phyloP scores from a whole-genome alignment of 2,797 vertebrate genomes.

The Arctocebus calabarensis region DNA sequence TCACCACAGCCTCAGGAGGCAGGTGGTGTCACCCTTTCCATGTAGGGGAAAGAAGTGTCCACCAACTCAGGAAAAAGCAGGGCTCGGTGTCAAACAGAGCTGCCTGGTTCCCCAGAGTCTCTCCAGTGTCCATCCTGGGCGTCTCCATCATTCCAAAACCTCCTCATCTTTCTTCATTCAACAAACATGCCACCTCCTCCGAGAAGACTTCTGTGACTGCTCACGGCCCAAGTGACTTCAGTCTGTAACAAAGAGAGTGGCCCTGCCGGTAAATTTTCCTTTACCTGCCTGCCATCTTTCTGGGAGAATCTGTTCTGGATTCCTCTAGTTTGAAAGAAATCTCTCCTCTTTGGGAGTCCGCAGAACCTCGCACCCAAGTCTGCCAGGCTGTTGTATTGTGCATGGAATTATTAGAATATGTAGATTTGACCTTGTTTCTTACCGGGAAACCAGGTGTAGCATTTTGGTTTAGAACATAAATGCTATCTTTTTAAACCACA shows the following conservation, averaged over 20 bases:
- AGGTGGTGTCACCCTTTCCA: not conserved
- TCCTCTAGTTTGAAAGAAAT: not conserved
- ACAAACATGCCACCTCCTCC: not conserved
- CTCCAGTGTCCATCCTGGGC: not conserved
- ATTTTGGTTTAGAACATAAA: not conserved
- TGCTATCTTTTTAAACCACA: not conserved
- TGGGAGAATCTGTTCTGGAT: not conserved
- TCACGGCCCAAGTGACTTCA: not conserved
- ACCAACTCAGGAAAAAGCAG: not conserved
- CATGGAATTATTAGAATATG: not conserved
- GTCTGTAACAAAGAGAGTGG: not conserved
- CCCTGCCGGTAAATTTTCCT: not conserved
- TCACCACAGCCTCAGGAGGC: not conserved
- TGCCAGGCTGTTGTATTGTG: not conserved
- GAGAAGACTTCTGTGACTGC: not conserved
- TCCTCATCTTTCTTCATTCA: not conserved
- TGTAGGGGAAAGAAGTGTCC: rapidly evolving
- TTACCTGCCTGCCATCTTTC: not conserved
- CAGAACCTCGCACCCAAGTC: not conserved
- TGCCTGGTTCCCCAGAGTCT: not conserved
- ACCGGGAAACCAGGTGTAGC: not conserved
- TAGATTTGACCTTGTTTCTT: not conserved
- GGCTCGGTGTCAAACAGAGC: not conserved
- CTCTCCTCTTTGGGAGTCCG: not conserved
- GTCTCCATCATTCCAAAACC: not conserved